Evolutionary conservation across 2,888 invertebrate species (phyloP).

Genomic region (Thymelicus acteon): DNA sequence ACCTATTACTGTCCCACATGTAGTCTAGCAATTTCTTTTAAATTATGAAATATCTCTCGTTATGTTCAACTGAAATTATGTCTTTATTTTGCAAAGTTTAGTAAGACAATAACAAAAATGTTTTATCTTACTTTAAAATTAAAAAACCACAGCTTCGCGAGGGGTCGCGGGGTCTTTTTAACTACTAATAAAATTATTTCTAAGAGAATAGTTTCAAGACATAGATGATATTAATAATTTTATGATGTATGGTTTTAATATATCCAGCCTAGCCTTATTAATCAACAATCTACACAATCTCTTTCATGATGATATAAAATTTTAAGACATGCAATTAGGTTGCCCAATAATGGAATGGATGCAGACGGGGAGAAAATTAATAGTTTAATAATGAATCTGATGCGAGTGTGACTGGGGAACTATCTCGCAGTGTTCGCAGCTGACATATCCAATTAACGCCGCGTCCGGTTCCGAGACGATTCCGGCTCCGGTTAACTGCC

Average conservation of each 20-base stretch:
- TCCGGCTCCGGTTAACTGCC: slow-evolving; percentile 53
- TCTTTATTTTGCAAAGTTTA: too few relatives aligned
- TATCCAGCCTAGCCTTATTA: too few relatives aligned
- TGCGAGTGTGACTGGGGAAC: slow-evolving; percentile 71
- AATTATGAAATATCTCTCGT: background rate
- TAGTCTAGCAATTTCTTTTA: slow-evolving; percentile 8
- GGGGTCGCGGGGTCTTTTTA: too few relatives aligned
- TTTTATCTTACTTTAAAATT: too few relatives aligned
- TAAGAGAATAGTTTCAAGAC: too few relatives aligned
- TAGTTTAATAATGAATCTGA: slow-evolving; percentile 75
- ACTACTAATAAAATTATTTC: too few relatives aligned
- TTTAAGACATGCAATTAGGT: slow-evolving; percentile 36
- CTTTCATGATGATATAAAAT: slow-evolving; percentile 20
- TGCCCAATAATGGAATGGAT: slow-evolving; percentile 40
- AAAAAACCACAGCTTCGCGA: too few relatives aligned
- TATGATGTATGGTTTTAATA: too few relatives aligned
- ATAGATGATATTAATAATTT: too few relatives aligned
- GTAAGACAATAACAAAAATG: too few relatives aligned
- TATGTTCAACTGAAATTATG: background rate
- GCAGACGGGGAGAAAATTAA: slow-evolving; percentile 52
- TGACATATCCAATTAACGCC: slow-evolving; percentile 83
- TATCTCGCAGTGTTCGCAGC: slow-evolving; percentile 78
- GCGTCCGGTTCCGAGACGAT: slow-evolving; percentile 69
- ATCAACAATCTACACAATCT: background rate
- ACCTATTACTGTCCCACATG: background rate